phyloP scores from a whole-genome alignment of 2,888 invertebrate genomes.

The Gasteruption jaculator region DNA sequence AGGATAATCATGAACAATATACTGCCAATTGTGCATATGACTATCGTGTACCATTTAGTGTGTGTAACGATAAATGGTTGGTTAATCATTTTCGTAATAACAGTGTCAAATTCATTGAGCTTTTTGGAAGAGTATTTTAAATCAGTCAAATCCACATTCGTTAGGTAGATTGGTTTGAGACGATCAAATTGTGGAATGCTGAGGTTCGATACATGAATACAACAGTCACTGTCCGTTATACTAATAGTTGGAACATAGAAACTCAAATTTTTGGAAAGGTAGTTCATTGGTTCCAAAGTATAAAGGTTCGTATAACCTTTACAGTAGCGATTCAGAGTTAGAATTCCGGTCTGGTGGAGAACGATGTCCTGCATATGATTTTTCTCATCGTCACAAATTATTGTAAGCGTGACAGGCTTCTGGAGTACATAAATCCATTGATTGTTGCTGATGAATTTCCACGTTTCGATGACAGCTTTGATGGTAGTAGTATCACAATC shows the following conservation, averaged over 20 bases:
- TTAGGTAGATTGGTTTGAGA: constrained; percentile 14
- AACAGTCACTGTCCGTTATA: constrained; percentile 19
- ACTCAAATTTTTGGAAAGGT: constrained; percentile 2
- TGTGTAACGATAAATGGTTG: constrained; percentile 17
- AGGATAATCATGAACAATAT: not conserved
- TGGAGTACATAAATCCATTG: constrained; percentile 20
- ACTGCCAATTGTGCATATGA: constrained; percentile 11
- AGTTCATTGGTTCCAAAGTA: constrained; percentile 14
- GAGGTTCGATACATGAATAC: constrained; percentile 12
- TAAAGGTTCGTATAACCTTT: constrained; percentile 18
- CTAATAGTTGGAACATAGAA: constrained; percentile 17
- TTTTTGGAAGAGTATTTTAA: constrained; percentile 22
- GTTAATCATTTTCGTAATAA: constrained; percentile 17
- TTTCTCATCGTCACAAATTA: constrained; percentile 13
- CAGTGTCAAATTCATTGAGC: constrained; percentile 20
- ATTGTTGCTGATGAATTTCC: constrained; percentile 19
- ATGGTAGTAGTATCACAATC: constrained; percentile 17
- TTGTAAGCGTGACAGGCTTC: constrained; percentile 17
- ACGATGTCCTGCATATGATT: constrained; percentile 20
- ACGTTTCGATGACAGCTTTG: constrained; percentile 19
- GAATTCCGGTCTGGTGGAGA: constrained; percentile 9
- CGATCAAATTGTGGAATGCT: constrained; percentile 9
- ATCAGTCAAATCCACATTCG: constrained; percentile 20
- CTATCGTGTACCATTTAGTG: constrained; percentile 19
- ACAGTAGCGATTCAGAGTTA: constrained; percentile 11